Base-by-base conservation (phyloP, 2,888 invertebrate genomes). In the Rambutsinella grinnellia region DNA sequence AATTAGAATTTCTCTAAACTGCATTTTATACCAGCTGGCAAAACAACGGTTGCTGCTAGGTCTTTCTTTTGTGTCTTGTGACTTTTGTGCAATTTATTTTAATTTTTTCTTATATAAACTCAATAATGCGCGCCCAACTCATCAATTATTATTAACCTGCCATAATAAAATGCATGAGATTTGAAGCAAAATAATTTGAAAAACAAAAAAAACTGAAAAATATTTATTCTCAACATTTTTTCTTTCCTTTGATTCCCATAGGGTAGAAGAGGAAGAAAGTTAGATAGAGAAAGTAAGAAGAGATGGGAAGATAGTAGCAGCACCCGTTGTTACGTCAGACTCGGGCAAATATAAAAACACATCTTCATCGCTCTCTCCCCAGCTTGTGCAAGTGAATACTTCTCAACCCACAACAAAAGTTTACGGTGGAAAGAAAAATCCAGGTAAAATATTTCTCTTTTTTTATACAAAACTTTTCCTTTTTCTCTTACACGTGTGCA, bases 1-100 rank as follows among this genome's bases (percentile, higher is more conserved):
- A 36, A 36, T 36, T 36, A 36, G 36, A 36, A 36, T 36, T 36
- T 36, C 36, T 36, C 36, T 36, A 36, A 13, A 36, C 36, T 13
- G 36, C 36, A 36, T 36, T 49, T 56, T 36, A 36, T 36, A 8
- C 13, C 63, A 70, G 60, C 75, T 78, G 77, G 76, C 75, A 77
- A 76, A 80, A 81, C 81, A 81, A 81, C 81, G 81, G 79, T 76
- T 81, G 81, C 81, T 81, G 81, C 81, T 78, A 75, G 78, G 75
- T 46, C 75, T 78, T 75, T 76, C 68, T 79, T 71, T 76, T 71
- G 60, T 68, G 36, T 78, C 60, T 62, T 60, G 62, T 70, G 58
- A 69, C 8, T 75, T n/a, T n/a, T 70, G 68, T 69, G 63, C 53
- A 61, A 61, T 19, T 23, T n/a, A 19, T 61, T 61, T 61, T 36